Evolutionary conservation across 2,888 invertebrate genomes (phyloP).

Genomic region (Apeira syringaria): DNA sequence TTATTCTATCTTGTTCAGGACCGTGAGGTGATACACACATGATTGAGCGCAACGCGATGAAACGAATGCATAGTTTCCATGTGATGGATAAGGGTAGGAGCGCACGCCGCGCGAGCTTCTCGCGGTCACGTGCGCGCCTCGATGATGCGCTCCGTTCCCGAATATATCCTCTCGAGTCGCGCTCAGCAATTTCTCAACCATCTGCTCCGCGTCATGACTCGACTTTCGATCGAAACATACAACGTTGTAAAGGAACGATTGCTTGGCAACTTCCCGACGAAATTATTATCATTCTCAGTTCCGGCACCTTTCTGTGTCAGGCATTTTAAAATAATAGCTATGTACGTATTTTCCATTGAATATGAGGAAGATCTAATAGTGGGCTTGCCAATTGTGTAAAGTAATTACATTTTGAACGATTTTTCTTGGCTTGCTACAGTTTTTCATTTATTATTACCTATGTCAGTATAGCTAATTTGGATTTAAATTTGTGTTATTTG

Average conservation of each 20-base stretch:
- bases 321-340: neutral
- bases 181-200: slow-evolving; percentile 51
- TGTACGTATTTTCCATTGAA: too few relatives aligned
- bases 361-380: too few relatives aligned
- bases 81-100: slow-evolving; percentile 62
- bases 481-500: too few relatives aligned
- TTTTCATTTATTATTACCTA: too few relatives aligned
- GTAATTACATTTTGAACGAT: too few relatives aligned
- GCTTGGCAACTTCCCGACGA: slow-evolving; percentile 19
- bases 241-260: slow-evolving; percentile 12
- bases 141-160: slow-evolving; percentile 34
- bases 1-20: too few relatives aligned
- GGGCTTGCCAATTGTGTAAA: too few relatives aligned
- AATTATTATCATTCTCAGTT: slow-evolving; percentile 14
- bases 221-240: slow-evolving; percentile 38
- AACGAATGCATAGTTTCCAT: slow-evolving; percentile 54
- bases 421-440: too few relatives aligned
- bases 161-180: slow-evolving; percentile 51
- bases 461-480: too few relatives aligned
- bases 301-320: neutral
- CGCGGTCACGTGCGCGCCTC: slow-evolving; percentile 40
- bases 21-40: neutral
- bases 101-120: slow-evolving; percentile 15
- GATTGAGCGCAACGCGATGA: slow-evolving; percentile 37
- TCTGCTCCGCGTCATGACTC: slow-evolving; percentile 42